phyloP scores from a whole-genome alignment of 1,140 invertebrate species.

The Coelopa frigida region DNA sequence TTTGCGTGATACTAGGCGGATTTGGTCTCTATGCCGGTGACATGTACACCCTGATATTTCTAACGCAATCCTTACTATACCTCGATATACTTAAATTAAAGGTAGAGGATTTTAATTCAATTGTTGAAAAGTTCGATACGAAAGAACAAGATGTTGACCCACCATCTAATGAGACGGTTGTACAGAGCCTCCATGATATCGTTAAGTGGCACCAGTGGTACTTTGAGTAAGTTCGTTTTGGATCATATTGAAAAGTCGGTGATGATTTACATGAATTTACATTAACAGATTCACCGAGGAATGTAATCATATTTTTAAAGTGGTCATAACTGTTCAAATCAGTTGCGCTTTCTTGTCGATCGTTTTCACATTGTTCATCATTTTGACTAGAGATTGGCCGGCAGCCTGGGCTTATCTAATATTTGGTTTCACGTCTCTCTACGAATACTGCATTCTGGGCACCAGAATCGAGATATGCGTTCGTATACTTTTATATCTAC shows the following conservation, averaged over 20 bases:
- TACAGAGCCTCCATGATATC: constrained; percentile 3
- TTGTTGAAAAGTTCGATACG: not conserved
- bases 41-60: not conserved
- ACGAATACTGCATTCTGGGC: constrained; percentile 10
- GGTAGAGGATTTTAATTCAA: not conserved
- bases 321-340: not conserved
- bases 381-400: constrained; percentile 7
- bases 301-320: constrained; percentile 5
- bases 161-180: too few relatives aligned
- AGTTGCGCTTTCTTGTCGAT: not conserved
- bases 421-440: not conserved
- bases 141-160: too few relatives aligned
- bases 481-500: not conserved
- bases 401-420: constrained; percentile 7
- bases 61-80: constrained; percentile 5
- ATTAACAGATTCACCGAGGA: constrained; percentile 4
- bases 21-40: constrained; percentile 8
- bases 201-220: constrained; percentile 6
- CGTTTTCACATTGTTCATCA: constrained; percentile 4
- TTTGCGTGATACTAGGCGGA: not conserved
- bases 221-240: constrained; percentile 1
- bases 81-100: constrained; percentile 4
- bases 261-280: not conserved
- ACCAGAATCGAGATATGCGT: constrained; percentile 7
- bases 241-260: not conserved